Evolutionary conservation across 2,113 vertebrate genomes (phyloP).

Genomic region (Sceloporus undulatus): DNA sequence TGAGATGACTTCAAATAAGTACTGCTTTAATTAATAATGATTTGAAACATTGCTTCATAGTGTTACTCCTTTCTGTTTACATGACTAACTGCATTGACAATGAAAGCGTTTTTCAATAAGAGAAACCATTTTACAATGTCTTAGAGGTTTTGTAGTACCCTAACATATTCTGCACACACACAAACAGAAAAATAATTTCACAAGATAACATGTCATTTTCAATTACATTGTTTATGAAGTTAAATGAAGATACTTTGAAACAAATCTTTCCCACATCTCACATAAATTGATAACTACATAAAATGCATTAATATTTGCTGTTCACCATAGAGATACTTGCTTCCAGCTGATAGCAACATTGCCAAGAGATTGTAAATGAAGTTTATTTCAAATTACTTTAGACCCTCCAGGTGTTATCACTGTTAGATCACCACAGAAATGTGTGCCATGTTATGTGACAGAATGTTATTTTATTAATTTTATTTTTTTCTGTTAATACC

Average conservation of each 20-base stretch:
- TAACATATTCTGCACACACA: conserved; percentile 4
- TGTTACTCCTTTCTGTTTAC: not conserved
- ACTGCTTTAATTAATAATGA: not conserved
- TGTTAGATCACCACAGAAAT: not conserved
- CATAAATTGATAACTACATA: not conserved
- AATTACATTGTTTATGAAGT: not conserved
- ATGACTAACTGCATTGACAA: not conserved
- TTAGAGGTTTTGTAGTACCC: not conserved
- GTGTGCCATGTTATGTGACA: not conserved
- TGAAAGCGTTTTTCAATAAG: not conserved
- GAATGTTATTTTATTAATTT: conserved; percentile 3
- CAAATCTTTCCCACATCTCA: not conserved
- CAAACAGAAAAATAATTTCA: not conserved
- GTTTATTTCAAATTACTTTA: conserved; percentile 21
- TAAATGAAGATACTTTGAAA: not conserved
- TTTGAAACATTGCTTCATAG: not conserved
- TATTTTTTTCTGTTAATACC: not conserved
- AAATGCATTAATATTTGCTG: not conserved
- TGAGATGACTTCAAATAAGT: not conserved
- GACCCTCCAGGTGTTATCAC: not conserved
- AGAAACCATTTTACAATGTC: conserved; percentile 7
- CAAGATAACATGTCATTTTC: not conserved
- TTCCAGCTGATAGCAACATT: not conserved
- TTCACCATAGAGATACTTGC: not conserved
- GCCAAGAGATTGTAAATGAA: conserved; percentile 5